Conservation (phyloP, 1,140 invertebrate species). For the Laupala kohalensis region DNA sequence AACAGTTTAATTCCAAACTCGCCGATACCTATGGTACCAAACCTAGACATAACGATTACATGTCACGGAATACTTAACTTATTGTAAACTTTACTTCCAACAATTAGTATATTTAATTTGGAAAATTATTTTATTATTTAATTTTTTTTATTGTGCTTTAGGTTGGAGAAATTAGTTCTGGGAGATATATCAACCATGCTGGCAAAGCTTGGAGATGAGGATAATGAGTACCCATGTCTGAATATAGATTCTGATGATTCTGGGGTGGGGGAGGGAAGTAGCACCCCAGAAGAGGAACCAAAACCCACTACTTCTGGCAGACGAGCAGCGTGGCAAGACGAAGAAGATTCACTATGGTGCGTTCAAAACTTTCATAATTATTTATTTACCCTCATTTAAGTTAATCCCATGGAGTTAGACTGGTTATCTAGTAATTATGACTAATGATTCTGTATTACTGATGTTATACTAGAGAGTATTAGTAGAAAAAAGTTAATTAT, state of each 20-base stretch:
- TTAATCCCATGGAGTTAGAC: too few relatives aligned
- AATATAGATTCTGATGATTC: not conserved
- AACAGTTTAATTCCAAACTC: too few relatives aligned
- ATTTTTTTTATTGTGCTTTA: not conserved
- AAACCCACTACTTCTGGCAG: not conserved
- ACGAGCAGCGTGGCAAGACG: not conserved
- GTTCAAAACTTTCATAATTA: too few relatives aligned
- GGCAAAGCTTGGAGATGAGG: not conserved
- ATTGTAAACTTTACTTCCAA: not conserved
- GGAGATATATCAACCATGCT: not conserved
- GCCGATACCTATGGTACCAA: too few relatives aligned
- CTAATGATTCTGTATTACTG: too few relatives aligned
- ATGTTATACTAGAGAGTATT: too few relatives aligned
- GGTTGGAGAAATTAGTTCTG: not conserved
- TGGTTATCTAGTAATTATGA: too few relatives aligned
- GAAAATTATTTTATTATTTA: not conserved
- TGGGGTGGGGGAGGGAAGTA: not conserved
- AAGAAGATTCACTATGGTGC: not conserved
- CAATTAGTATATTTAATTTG: not conserved
- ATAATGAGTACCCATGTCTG: not conserved
- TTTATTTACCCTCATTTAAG: too few relatives aligned
- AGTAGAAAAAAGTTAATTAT: too few relatives aligned
- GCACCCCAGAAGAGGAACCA: not conserved
- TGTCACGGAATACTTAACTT: too few relatives aligned
- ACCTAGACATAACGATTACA: too few relatives aligned